Base-by-base conservation (phyloP, 2,888 invertebrate species). In the Coleophora deauratella region DNA sequence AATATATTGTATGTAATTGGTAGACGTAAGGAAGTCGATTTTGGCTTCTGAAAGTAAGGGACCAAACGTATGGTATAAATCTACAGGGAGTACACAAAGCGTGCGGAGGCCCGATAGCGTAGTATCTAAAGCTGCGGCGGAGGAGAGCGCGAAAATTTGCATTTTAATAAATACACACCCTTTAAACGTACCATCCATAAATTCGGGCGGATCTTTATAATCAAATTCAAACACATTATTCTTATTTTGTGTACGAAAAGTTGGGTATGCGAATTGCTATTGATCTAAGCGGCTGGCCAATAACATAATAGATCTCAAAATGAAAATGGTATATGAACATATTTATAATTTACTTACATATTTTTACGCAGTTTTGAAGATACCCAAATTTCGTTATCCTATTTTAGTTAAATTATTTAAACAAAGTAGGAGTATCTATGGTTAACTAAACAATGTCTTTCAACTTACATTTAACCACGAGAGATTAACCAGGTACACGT, bases 121-220 rank as follows among this genome's bases (percentile, higher is more conserved):
- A 67, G 72, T 78, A 80, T 78, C 82, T 78, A 79, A 77, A 75
- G 76, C 79, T 69, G 57, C 51, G 56, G 21, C 57, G 72, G 74
- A 67, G 73, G 69, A 77, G 73, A 60, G 64, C 59, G 60, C 61
- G 72, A 72, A 79, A 85, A 85, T 85, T 85, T 78, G 85, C 85
- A 85, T 85, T 85, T 85, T 85, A 85, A 85, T 85, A 85, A 85
- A 85, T 85, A 85, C 73, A 84, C 85, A 85, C 85, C 84, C 85
- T 82, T 85, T 82, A 71, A 79, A 70, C 75, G 68, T 66, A 68
- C 74, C 81, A 76, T 70, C 71, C 72, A 79, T 84, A 82, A 85
- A 84, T 85, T 73, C 68, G 54, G 52, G 48, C 59, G 76, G 75
- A 82, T 80, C 82, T 84, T 76, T 82, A 77, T 85, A 85, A 84